Conservation (phyloP, 92 coral and sea anemone species). For the Virgularia gustaviana region DNA sequence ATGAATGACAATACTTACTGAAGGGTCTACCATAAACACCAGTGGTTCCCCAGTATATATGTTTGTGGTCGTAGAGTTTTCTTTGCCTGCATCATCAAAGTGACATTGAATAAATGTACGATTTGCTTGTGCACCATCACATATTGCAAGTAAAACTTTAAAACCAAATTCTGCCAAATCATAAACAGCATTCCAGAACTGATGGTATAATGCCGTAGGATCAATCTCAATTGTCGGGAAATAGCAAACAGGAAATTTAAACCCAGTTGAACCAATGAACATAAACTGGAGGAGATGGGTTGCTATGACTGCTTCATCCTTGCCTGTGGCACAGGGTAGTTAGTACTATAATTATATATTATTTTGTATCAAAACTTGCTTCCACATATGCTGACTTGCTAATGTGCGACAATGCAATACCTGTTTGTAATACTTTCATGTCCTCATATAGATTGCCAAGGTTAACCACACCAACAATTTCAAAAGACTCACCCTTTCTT, state of each 20-base stretch:
- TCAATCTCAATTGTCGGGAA: conserved; percentile 53
- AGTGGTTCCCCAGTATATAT: conserved; percentile 28
- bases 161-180: conserved; percentile 48
- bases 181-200: conserved; percentile 50
- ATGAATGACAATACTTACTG: conserved; percentile 11
- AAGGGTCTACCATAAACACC: conserved; percentile 35
- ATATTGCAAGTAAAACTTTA: conserved; percentile 36
- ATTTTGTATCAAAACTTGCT: background rate
- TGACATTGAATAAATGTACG: conserved; percentile 49
- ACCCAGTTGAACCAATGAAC: conserved; percentile 57
- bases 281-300: conserved; percentile 50
- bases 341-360: background rate
- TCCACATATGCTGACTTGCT: background rate
- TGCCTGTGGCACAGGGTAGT: conserved; percentile 37
- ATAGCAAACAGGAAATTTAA: conserved; percentile 45
- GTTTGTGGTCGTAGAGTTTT: conserved; percentile 1
- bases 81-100: conserved; percentile 11
- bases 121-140: conserved; percentile 53
- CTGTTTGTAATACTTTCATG: conserved; percentile 13
- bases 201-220: conserved; percentile 43
- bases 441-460: conserved; percentile 16
- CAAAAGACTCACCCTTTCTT: conserved; percentile 6
- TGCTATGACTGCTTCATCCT: conserved; percentile 43
- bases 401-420: background rate
- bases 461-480: conserved; percentile 8